These are phyloP conservation scores for Aphelinus certus DNA, from an alignment of 1,140 invertebrate species.

Conservation along the genomic window DNA sequence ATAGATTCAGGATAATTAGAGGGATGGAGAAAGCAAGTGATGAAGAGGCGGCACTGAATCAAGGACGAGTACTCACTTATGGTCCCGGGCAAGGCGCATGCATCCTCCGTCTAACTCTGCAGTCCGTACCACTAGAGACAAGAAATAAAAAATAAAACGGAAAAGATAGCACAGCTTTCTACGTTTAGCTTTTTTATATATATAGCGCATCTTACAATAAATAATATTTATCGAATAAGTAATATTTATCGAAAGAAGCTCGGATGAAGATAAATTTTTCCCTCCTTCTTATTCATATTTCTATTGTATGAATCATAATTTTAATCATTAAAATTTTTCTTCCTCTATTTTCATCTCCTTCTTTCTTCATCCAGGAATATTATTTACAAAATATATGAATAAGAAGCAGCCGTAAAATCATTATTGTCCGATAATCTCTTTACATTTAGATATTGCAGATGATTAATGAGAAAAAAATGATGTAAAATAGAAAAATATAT, in stretches of 20 bases:
- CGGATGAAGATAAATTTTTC: no score
- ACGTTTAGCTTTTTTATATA: conserved; percentile 28
- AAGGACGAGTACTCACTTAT: conserved; percentile 64
- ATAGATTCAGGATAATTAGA: background rate
- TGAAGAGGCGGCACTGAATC: conserved; percentile 46
- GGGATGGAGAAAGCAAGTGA: background rate
- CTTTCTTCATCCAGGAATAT: no score
- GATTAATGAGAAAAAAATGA: conserved; percentile 5
- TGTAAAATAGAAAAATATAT: background rate
- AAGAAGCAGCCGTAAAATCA: no score
- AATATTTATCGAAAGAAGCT: no score
- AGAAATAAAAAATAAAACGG: conserved; percentile 62
- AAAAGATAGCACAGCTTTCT: conserved; percentile 51
- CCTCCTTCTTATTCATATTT: no score
- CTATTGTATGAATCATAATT: no score
- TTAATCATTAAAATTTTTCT: no score
- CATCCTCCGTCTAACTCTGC: conserved; percentile 68
- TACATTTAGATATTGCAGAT: background rate
- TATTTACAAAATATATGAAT: no score
- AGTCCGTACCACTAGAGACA: conserved; percentile 68
- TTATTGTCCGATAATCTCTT: no score
- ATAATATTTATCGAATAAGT: conserved; percentile 5
- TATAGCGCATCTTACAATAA: conserved; percentile 12
- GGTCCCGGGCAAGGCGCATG: conserved; percentile 67
- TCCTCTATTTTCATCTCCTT: no score